Conservation (phyloP, 2,888 invertebrate species). For the Agrotis segetum region DNA sequence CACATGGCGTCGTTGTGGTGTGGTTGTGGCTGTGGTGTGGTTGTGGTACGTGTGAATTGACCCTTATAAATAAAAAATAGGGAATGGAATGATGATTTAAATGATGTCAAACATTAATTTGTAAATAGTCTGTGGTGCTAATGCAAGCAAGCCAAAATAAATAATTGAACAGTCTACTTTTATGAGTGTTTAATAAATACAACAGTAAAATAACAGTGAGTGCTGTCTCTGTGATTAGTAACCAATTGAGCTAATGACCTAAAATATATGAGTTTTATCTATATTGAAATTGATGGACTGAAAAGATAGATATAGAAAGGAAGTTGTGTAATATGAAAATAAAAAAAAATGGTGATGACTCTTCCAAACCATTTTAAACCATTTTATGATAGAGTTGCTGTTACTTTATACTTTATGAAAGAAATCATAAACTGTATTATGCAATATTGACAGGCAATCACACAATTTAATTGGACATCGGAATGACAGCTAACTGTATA, state of each 20-base stretch:
- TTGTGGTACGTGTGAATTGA: too few relatives aligned
- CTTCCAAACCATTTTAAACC: too few relatives aligned
- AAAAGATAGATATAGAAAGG: too few relatives aligned
- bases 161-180: slow-evolving; percentile 10
- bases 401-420: neutral
- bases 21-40: too few relatives aligned
- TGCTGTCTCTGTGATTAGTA: neutral
- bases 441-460: neutral
- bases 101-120: slow-evolving; percentile 16
- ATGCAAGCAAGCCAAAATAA: slow-evolving; percentile 6
- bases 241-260: too few relatives aligned
- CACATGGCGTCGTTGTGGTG: too few relatives aligned
- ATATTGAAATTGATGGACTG: too few relatives aligned
- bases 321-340: too few relatives aligned
- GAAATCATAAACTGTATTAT: neutral
- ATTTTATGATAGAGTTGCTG: neutral
- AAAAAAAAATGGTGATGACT: too few relatives aligned
- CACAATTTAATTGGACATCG: too few relatives aligned
- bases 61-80: slow-evolving; percentile 5
- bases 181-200: neutral
- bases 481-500: neutral
- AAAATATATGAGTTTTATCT: too few relatives aligned
- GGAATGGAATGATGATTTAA: slow-evolving; percentile 25
- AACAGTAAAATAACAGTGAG: neutral
- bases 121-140: slow-evolving; percentile 8